Evolutionary conservation across 2,888 invertebrate genomes (phyloP), one percentile per base, ranked within the genome.

Genomic region (Heliconius ismenius): DNA sequence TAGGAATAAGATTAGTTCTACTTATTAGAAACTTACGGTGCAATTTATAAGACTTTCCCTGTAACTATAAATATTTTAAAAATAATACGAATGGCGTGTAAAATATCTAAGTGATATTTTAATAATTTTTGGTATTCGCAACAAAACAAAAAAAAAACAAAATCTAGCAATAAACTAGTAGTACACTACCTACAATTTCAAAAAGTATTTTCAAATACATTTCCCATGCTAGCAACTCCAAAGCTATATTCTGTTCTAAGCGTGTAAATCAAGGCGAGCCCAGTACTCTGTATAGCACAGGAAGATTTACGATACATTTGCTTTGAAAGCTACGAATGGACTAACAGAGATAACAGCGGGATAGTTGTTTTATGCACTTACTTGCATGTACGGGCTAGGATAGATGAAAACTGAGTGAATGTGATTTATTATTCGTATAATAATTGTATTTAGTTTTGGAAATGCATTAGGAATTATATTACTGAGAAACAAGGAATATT

Each of bases 231-330:
- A 15, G 54, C n/a, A 70, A 70, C 70, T 58, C n/a, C 58, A 58
- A 70, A 70, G 54, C 69, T 18, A 32, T 36, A 36, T 70, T 72
- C 62, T 11, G 60, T 11, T 1, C 21, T 26, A 21, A 4, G 39
- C 62, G 62, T 73, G 73, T 73, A 73, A 73, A 62, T 62, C 60
- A 62, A 62, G 60, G 39, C 73, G 21, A 73, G 62, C 60, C 39
- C 69, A 32, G 54, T 32, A 28, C 62, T 73, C 73, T 39, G 54
- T 70, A 69, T n/a, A 24, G 62, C 62, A 62, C 39, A 73, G 73
- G 36, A 72, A 78, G 79, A 79, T 79, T 79, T 77, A 70, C 75
- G 79, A 79, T 79, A 77, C 75, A 79, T 77, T 79, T 75, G 77
- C 77, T 75, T 77, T 74, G 77, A 79, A 77, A 75, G 75, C 69